These are phyloP conservation scores for Sanderia malayensis DNA, from an alignment of 30 jellyfish, hydroid and myxozoan genomes.

Conservation along the genomic window DNA sequence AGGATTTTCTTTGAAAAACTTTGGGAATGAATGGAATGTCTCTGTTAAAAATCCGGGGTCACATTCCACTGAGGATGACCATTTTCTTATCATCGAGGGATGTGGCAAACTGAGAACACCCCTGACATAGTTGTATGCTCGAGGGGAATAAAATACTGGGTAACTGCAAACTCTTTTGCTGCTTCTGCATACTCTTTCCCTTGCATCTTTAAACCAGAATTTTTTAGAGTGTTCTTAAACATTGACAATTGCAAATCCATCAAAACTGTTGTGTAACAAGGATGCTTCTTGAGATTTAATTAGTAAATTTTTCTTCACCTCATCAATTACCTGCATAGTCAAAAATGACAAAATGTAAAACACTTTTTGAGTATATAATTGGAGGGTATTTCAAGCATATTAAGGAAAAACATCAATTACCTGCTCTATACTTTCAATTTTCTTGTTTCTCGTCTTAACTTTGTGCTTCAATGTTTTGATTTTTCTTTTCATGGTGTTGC, in stretches of 20 bases:
- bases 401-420: slow-evolving; percentile 11
- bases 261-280: slow-evolving; percentile 24
- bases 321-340: slow-evolving; percentile 13
- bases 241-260: slow-evolving; percentile 26
- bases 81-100: slow-evolving; percentile 54
- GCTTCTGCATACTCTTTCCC: slow-evolving; percentile 31
- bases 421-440: slow-evolving; percentile 13
- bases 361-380: too few species aligned
- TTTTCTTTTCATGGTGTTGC: neutral
- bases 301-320: neutral
- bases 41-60: slow-evolving; percentile 46
- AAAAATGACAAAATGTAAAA: too few species aligned
- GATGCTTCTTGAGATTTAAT: slow-evolving; percentile 22
- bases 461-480: slow-evolving; percentile 8
- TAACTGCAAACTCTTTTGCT: slow-evolving; percentile 36
- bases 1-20: slow-evolving; percentile 8
- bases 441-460: slow-evolving; percentile 1
- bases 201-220: slow-evolving; percentile 10
- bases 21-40: slow-evolving; percentile 16
- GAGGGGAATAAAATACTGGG: slow-evolving; percentile 30
- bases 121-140: slow-evolving; percentile 52
- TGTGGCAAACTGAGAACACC: slow-evolving; percentile 35
- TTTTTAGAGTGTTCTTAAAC: slow-evolving; percentile 35
- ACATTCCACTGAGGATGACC: slow-evolving; percentile 55
- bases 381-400: too few species aligned